Base-by-base conservation (phyloP, 37 sponge, comb jelly and placozoan species). In the Amphimedon queenslandica region DNA sequence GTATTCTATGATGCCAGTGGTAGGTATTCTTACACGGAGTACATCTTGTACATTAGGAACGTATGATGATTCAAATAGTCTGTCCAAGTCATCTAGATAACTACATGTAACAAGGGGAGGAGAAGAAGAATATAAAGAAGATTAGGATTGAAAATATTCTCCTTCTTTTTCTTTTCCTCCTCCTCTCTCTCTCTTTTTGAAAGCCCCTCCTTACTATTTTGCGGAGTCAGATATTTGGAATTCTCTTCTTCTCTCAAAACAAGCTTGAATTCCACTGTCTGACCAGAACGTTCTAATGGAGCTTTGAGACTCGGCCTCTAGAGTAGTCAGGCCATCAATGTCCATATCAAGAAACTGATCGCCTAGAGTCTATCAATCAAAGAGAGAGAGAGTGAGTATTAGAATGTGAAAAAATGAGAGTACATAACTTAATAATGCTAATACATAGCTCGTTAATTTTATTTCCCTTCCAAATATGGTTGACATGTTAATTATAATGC, bases 161-260 rank as follows among this genome's bases (percentile, higher is more conserved):
- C 18, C 24, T 11, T 27, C 24, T 11, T 11, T 11, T 63, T 29
- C 13, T 13, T 53, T 53, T 20, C 55, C 55, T 53, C 13, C 18
- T 20, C 55, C 20, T 53, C 18, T 53, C 13, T 20, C 55, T 20
- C 28, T 32, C 28, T 51, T n/a, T 13, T 70, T 3, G 39, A 34
- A n/a, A 4, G 4, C 61, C 61, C 42, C 10, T 28, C 40, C 90
- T 92, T 57, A 98, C 92, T 98, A 94, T 77, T 91, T 89, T 23
- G 95, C 83, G 2, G 99, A 98, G 63, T 98, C 99, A 10, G 99
- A 88, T 16, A 98, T 70, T 57, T 98, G 99, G 69, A 82, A 98
- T 41, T 98, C 95, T 65, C 89, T 83, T 36, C 95, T 70, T 58
- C 92, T 68, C 40, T 86, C 82, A 67, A 83, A 98, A 76, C 94